Conservation (phyloP, 2,113 vertebrate species). For the Onychorhynchus coronatus region DNA sequence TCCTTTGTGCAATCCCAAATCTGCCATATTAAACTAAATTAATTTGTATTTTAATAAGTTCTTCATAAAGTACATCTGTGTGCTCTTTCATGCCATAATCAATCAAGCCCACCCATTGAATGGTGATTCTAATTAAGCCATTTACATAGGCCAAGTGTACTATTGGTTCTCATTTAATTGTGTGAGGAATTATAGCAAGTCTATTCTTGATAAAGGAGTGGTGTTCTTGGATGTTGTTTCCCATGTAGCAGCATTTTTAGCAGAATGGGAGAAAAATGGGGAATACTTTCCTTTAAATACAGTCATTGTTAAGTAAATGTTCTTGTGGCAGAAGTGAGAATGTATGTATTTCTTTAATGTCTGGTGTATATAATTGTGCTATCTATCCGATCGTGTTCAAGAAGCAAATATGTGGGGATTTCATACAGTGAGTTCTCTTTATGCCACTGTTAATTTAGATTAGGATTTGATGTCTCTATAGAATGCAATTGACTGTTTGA, state of each 20-base stretch:
- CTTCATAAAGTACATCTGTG: not conserved
- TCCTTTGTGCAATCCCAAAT: not conserved
- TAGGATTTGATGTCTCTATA: not conserved
- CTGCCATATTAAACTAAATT: not conserved
- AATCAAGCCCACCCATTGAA: not conserved
- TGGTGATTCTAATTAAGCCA: not conserved
- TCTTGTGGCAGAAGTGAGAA: not conserved
- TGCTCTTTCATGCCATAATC: not conserved
- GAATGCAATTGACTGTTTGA: not conserved
- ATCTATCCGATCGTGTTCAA: not conserved
- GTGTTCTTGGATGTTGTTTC: not conserved
- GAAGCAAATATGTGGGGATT: not conserved
- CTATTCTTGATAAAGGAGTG: not conserved
- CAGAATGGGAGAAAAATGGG: not conserved
- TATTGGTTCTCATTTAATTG: not conserved
- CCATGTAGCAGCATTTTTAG: not conserved
- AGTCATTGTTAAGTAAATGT: not conserved
- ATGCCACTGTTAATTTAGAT: not conserved
- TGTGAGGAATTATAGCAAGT: not conserved
- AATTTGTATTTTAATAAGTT: not conserved
- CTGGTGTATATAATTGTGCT: not conserved
- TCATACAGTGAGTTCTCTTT: not conserved
- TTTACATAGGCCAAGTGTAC: not conserved
- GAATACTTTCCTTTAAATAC: not conserved
- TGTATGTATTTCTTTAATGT: not conserved